Conservation (phyloP, 2,797 vertebrate genomes). For the Bovichtus variegatus region DNA sequence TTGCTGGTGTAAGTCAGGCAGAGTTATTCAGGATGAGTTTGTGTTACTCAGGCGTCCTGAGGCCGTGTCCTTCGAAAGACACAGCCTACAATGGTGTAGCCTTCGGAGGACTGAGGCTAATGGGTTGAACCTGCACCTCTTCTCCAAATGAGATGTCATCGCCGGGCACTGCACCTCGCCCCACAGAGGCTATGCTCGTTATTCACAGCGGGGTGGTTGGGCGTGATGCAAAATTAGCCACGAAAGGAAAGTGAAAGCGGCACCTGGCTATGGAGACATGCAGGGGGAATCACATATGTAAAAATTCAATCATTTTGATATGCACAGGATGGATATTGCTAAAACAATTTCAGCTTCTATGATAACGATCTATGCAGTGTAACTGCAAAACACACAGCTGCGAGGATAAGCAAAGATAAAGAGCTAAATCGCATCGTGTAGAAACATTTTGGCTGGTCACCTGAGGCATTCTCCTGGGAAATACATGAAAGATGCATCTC, state of each 20-base stretch:
- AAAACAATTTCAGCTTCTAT: not conserved
- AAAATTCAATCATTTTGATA: not conserved
- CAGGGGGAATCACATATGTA: not conserved
- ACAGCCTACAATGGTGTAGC: not conserved
- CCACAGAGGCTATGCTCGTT: not conserved
- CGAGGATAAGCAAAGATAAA: not conserved
- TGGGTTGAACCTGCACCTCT: constrained; percentile 6
- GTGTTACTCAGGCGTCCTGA: not conserved
- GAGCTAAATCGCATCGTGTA: not conserved
- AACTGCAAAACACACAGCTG: not conserved
- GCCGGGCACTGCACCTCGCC: not conserved
- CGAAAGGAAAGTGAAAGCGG: not conserved
- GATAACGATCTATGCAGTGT: too few species aligned
- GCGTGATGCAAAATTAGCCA: not conserved
- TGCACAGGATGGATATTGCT: not conserved
- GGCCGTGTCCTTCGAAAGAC: constrained; percentile 10
- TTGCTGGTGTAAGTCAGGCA: not conserved
- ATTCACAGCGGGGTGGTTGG: not conserved
- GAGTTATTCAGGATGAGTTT: constrained; percentile 10
- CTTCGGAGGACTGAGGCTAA: not conserved
- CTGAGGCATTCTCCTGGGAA: constrained; percentile 4
- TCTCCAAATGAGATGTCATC: constrained; percentile 2
- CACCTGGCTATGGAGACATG: not conserved
- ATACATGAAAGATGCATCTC: not conserved
- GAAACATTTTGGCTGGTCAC: not conserved